Evolutionary conservation across 1,140 invertebrate species (phyloP), one percentile per base, ranked within the genome.

Genomic region (Micrasema minimum): DNA sequence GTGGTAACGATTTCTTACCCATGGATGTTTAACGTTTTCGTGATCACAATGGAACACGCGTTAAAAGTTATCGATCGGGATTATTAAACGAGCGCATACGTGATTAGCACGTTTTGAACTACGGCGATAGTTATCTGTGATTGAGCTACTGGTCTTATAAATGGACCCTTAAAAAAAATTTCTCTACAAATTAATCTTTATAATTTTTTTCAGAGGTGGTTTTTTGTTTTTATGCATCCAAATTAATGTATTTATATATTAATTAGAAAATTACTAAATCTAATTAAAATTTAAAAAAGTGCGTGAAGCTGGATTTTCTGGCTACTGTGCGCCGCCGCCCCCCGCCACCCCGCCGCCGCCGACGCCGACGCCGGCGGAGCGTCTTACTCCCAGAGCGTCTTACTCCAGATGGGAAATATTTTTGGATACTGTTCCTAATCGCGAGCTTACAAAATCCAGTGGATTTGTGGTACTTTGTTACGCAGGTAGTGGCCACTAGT

Each of bases 381-480:
- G 53, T n/a, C n/a, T n/a, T n/a, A n/a, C n/a, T n/a, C 26, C 26
- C 53, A 20, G 14, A 57, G 26, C 26, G 53, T 35, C 53, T 57
- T 31, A 57, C 53, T 57, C 53, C 53, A 57, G 53, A 57, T 57
- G 53, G 53, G 31, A 57, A 57, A 57, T 57, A 57, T 57, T 57
- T 57, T 57, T 57, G 53, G 53, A 57, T 31, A n/a, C 31, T 45
- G 26, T 23, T 65, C 43, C 45, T 20, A 23, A 61, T 22, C 41
- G 1, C 59, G 18, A n/a, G 22, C 18, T 12, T 14, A 23, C 1
- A 43, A 45, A 62, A 1, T 20, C 38, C 23, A 48, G 43, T 65
- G 61, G 11, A 23, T 45, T 35, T 48, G 12, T 65, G 41, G 12
- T 26, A 61, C 18, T 61, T 37, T 4, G 26, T 11, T 59, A 37